These are phyloP conservation scores for Pelodytes ibericus DNA, from an alignment of 2,797 vertebrate genomes.

Conservation along the genomic window DNA sequence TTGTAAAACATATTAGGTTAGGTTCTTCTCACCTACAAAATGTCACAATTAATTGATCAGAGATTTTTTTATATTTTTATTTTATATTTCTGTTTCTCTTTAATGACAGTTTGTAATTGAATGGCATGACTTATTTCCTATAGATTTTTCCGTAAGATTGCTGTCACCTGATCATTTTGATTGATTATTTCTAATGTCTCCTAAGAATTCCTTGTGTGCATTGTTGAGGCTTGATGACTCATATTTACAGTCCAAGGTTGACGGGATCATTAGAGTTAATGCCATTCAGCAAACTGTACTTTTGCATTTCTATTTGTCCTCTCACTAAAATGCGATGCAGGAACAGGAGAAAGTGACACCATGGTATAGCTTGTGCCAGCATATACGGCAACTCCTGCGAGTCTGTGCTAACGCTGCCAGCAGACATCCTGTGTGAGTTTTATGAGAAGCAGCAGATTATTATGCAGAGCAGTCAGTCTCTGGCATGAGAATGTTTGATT, in stretches of 20 bases:
- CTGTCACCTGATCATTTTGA: constrained; percentile 14
- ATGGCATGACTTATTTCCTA: background rate
- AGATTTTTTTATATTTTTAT: too few species aligned
- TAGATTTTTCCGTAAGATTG: constrained; percentile 27
- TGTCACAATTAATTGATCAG: too few species aligned
- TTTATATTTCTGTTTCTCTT: background rate
- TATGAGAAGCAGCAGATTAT: constrained; percentile 25
- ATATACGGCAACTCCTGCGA: constrained; percentile 16
- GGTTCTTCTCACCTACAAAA: too few species aligned
- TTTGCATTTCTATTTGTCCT: background rate
- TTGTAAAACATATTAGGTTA: too few species aligned
- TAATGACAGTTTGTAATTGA: constrained; percentile 1
- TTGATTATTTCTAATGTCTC: background rate
- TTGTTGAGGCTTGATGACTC: background rate
- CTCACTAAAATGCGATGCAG: background rate
- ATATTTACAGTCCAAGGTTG: background rate
- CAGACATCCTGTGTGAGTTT: constrained; percentile 36
- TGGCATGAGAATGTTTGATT: background rate
- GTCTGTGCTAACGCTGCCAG: constrained; percentile 21
- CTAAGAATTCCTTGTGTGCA: background rate
- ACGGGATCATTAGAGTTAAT: too few species aligned
- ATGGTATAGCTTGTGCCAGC: background rate
- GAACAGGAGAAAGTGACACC: constrained; percentile 21
- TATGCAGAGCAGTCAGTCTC: background rate
- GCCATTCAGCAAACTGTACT: background rate